Evolutionary conservation across 2,888 invertebrate species (phyloP), one percentile per base, ranked within the genome.

Genomic region (Allacma fusca): DNA sequence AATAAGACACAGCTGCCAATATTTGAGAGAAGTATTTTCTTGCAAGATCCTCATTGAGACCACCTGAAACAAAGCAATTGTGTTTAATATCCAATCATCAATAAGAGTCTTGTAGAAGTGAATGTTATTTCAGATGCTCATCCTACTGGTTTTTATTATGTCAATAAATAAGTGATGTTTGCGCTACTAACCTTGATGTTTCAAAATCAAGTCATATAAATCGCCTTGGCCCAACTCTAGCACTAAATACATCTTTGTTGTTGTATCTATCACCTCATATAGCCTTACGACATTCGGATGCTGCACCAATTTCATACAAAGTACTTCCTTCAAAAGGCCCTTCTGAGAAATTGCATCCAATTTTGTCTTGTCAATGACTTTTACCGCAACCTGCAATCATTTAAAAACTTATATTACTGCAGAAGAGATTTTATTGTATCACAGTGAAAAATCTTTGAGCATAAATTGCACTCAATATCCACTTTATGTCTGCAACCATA

Each of bases 241-340:
- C 86, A 99, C 97, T 87, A 96, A 91, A 89, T 96, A 96, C 85
- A 98, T 90, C 89, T 99, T 98, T 81, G 97, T 97, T 87, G 97
- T 96, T 50, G 99, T 99, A 88, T 99, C 99, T 86, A 99, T 99
- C 81, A 99, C 98, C 90, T 99, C 98, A 88, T 99, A 99, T 71
- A 99, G 89, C 77, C 98, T 90, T 68, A 99, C 98, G 59, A 99
- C 98, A 89, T 99, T 97, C 43, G 98, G 98, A 84, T 91, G 90
- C 82, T 90, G 90, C 9, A 91, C 90, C 78, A 91, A 85, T 85
- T 90, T 90, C 90, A 90, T 90, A 84, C 89, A 98, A 82, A 97
- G 91, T 81, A 95, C 92, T 94, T 93, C 94, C 89, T 97, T 96
- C 88, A 97, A 96, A 84, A 99, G 91, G 90, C 99, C 98, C 79